Percentiles rank a stretch among this genome's conserved stretches.
Evolutionary conservation across 1,140 invertebrate genomes (phyloP).

Genomic region (Augochlora pura): DNA sequence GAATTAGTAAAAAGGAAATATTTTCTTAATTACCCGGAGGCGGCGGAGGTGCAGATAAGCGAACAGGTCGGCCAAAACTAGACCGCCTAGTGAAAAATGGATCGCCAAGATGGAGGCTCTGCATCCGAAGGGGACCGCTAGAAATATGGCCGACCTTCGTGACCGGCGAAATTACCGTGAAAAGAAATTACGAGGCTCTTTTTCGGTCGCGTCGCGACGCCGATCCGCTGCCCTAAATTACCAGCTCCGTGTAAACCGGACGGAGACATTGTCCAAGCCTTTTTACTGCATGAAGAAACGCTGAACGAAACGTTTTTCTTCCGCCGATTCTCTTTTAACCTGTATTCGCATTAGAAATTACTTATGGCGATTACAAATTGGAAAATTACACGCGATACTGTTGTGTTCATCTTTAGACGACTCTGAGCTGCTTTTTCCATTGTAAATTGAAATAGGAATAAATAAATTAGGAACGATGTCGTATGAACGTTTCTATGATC

Average conservation of each 20-base stretch:
- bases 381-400: too few relatives aligned
- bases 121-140: background rate
- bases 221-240: background rate
- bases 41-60: conserved; percentile 6
- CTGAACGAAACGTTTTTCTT: background rate
- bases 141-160: conserved; percentile 8
- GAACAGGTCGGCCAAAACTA: background rate
- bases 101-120: background rate
- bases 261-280: background rate
- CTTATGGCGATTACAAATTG: too few relatives aligned
- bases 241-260: background rate
- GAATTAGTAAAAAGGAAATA: conserved; percentile 34
- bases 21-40: conserved; percentile 41
- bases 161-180: conserved; percentile 45
- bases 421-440: too few relatives aligned
- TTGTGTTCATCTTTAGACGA: too few relatives aligned
- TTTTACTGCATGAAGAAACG: background rate
- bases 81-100: conserved; percentile 15
- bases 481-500: too few relatives aligned
- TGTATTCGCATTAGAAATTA: too few relatives aligned
- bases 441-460: too few relatives aligned
- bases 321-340: background rate
- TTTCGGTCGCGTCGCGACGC: background rate
- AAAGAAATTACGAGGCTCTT: conserved; percentile 43
- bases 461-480: too few relatives aligned